A percentile compares a stretch with the other conserved stretches of the same genome.
phyloP scores from a whole-genome alignment of 2,888 invertebrate genomes.

The Drosophila formosana region DNA sequence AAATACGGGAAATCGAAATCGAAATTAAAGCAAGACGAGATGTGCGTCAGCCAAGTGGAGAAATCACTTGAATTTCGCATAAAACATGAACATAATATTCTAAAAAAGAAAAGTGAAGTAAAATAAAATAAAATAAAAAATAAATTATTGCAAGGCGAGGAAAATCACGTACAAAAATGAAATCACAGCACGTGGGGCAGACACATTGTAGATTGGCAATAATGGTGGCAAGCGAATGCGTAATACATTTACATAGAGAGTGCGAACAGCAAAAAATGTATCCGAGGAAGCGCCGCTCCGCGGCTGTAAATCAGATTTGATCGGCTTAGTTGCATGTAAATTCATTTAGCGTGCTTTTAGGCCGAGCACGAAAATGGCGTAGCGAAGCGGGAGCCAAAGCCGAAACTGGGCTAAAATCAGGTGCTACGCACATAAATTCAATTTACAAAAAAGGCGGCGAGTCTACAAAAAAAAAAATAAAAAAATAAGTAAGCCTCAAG shows the following conservation, averaged over 20 bases:
- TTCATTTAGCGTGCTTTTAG: constrained; percentile 66
- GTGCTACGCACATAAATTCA: constrained; percentile 53
- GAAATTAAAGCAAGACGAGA: constrained; percentile 44
- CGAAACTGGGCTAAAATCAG: constrained; percentile 35
- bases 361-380: constrained; percentile 38
- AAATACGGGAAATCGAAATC: constrained; percentile 20
- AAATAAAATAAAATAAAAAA: constrained; percentile 30
- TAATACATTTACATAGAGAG: constrained; percentile 42
- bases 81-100: constrained; percentile 36
- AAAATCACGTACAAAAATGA: constrained; percentile 63
- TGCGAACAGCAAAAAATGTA: constrained; percentile 11
- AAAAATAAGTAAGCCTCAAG: constrained; percentile 14
- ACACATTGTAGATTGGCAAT: constrained; percentile 3
- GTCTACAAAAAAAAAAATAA: background rate
- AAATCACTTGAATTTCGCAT: constrained; percentile 28
- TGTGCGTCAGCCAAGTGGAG: constrained; percentile 20
- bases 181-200: constrained; percentile 44
- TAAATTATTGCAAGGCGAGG: constrained; percentile 19
- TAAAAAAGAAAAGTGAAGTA: constrained; percentile 38
- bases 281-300: constrained; percentile 14
- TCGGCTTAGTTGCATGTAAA: constrained; percentile 69
- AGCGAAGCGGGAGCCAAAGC: constrained; percentile 2
- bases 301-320: constrained; percentile 66
- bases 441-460: constrained; percentile 30
- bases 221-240: constrained; percentile 30